A percentile compares a stretch with the other conserved stretches of the same genome.
These are phyloP conservation scores for Ceryle rudis DNA, from an alignment of 2,797 vertebrate genomes.

Conservation along the genomic window DNA sequence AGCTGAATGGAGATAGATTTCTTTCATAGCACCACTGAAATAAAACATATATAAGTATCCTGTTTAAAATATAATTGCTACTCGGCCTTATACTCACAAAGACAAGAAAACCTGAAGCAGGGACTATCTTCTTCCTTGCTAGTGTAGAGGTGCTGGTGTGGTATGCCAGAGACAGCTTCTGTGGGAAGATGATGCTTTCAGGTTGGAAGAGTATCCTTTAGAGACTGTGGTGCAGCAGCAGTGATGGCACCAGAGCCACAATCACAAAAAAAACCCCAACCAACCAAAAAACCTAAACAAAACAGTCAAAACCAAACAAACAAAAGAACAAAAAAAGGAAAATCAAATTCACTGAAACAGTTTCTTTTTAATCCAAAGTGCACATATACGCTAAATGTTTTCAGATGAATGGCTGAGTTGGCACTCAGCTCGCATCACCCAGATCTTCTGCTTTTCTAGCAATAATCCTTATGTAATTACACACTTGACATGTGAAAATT, in stretches of 20 bases:
- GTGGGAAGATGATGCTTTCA: neutral
- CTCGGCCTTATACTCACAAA: neutral
- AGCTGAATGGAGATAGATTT: neutral
- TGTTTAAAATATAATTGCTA: neutral
- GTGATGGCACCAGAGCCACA: neutral
- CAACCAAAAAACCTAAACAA: neutral
- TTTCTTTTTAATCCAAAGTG: neutral
- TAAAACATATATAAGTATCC: neutral
- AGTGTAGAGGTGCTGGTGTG: neutral
- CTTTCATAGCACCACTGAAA: neutral
- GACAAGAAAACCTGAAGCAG: neutral
- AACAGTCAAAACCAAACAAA: no score
- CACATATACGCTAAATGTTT: neutral
- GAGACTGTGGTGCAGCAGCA: neutral
- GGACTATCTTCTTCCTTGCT: neutral
- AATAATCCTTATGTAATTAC: slow-evolving; percentile 55
- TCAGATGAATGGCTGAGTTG: slow-evolving; percentile 39
- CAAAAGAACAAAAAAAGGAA: neutral
- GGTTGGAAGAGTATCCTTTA: neutral
- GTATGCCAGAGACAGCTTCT: neutral
- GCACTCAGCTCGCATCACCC: neutral
- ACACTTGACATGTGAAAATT: slow-evolving; percentile 56
- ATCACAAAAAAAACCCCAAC: neutral
- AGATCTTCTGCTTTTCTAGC: slow-evolving; percentile 56
- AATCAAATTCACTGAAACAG: neutral